Conservation (phyloP, 2,888 invertebrate genomes). For the Anticlea derivata region DNA sequence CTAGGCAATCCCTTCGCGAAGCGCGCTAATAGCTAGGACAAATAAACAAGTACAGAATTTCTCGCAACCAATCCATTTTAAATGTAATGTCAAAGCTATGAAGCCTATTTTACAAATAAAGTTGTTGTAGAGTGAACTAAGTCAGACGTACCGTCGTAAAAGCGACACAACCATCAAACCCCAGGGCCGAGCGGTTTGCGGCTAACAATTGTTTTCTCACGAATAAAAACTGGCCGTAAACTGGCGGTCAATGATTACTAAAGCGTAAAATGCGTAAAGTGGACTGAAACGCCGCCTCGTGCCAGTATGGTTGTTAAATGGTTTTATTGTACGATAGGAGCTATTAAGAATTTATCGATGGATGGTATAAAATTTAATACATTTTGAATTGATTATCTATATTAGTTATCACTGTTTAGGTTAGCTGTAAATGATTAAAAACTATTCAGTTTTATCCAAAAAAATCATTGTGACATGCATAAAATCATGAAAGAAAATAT, state of each 20-base stretch:
- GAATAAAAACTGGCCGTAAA: conserved; percentile 65
- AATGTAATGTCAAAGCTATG: not conserved
- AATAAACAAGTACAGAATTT: too few relatives aligned
- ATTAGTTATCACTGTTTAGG: too few relatives aligned
- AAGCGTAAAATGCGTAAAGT: conserved; percentile 46
- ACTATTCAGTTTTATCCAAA: too few relatives aligned
- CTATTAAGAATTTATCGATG: too few relatives aligned
- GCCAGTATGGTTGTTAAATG: not conserved
- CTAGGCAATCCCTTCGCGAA: too few relatives aligned
- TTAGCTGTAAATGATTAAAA: too few relatives aligned
- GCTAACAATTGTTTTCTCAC: conserved; percentile 74
- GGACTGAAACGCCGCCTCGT: conserved; percentile 15
- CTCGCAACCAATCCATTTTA: not conserved
- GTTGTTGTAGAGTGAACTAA: not conserved
- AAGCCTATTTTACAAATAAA: not conserved
- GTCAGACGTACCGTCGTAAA: conserved; percentile 29
- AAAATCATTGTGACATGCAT: too few relatives aligned
- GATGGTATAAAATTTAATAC: too few relatives aligned
- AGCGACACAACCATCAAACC: conserved; percentile 42
- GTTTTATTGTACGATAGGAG: not conserved
- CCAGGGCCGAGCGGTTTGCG: conserved; percentile 54
- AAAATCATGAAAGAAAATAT: too few relatives aligned
- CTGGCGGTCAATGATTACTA: conserved; percentile 51
- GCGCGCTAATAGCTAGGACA: too few relatives aligned
- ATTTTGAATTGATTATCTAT: too few relatives aligned